Evolutionary conservation across 64 coral and sea anemone species (phyloP), one percentile per base, ranked within the genome.

Genomic region (Platygyra sinensis): DNA sequence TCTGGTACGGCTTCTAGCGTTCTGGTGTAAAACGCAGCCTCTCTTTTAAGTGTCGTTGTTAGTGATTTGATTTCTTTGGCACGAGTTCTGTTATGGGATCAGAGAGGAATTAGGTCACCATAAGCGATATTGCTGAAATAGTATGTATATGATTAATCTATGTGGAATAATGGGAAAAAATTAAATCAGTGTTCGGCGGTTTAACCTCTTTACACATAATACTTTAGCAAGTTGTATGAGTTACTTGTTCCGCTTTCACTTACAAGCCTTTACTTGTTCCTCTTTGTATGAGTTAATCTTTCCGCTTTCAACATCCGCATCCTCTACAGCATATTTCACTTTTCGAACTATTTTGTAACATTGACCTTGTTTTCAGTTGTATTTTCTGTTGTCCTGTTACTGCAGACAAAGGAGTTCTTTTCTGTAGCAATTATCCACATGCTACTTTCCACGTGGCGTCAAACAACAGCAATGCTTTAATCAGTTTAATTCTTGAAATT

Each of bases 401-500:
- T 27, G 65, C 10, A 51, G n/a, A 71, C 62, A 71, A 85, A 85
- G 28, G 24, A 51, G 22, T 65, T 83, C 24, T 79, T 42, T n/a
- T 72, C 39, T n/a, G 2, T 42, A 31, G 38, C 33, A 46, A 24
- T 31, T 85, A 72, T 72, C 32, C 81, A 72, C 63, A 72, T 85
- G 80, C 71, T 85, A 49, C n/a, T 28, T 72, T 72, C 81, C 81
- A 85, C 81, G 81, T 85, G 81, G 81, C 32, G 4, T 27, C 14
- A 61, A 61, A 18, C 36, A 39, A 71, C 63, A 72, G 51, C 31
- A 81, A 46, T 85, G 42, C 24, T 85, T 51, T 0, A 13, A n/a
- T n/a, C 65, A 25, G 22, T 11, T 69, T 22, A 22, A n/a, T 69
- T 67, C 25, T 57, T 15, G 54, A 57, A 57, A 13, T 57, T 15